Evolutionary conservation across 2,888 invertebrate species (phyloP).

Genomic region (Heliconius charithonia): DNA sequence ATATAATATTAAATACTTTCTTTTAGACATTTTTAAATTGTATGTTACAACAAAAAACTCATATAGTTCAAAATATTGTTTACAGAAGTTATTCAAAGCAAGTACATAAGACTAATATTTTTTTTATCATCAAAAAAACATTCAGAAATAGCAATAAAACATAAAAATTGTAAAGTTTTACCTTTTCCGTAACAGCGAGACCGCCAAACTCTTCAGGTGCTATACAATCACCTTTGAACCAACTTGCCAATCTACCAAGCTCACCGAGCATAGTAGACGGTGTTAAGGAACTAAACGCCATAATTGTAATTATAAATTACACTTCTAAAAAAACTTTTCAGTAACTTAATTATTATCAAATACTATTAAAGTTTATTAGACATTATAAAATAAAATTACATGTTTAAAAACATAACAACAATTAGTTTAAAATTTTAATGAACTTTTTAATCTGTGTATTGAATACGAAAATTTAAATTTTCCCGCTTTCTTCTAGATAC

Average conservation of each 20-base stretch:
- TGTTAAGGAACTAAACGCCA: conserved; percentile 74
- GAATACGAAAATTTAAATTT: conserved; percentile 35
- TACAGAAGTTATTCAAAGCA: too few species aligned
- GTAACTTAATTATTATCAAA: background rate
- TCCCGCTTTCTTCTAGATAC: conserved; percentile 33
- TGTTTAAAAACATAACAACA: background rate
- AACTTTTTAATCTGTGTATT: background rate
- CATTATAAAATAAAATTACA: background rate
- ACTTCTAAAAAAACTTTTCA: background rate
- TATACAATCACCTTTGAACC: conserved; percentile 77
- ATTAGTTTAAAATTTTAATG: background rate
- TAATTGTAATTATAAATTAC: conserved; percentile 44
- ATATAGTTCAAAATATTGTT: too few species aligned
- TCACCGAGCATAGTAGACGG: conserved; percentile 76
- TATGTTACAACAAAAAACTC: too few species aligned
- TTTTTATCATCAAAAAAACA: too few species aligned
- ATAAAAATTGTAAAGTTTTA: conserved; percentile 44
- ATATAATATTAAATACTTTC: too few species aligned
- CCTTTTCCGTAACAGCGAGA: conserved; percentile 77
- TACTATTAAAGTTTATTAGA: background rate
- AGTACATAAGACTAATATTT: too few species aligned
- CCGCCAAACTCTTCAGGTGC: conserved; percentile 72
- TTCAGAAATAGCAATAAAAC: too few species aligned
- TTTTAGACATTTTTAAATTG: too few species aligned
- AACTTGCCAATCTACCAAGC: conserved; percentile 72